These are phyloP conservation scores for Hydrolagus colliei DNA, from an alignment of 2,797 vertebrate species.

Conservation along the genomic window DNA sequence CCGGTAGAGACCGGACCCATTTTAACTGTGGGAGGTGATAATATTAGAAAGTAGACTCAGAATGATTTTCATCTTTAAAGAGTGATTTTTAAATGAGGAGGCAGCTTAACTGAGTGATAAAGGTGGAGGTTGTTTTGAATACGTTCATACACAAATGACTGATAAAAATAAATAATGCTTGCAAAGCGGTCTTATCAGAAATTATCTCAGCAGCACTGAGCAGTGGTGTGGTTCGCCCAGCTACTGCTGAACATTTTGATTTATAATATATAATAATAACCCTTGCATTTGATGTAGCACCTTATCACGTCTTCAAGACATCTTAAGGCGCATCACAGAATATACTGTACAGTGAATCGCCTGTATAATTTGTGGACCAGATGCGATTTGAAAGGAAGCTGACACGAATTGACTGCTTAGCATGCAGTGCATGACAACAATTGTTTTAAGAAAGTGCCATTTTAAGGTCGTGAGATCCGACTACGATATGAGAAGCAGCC, in stretches of 20 bases:
- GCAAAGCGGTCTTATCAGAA: not conserved
- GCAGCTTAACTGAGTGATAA: not conserved
- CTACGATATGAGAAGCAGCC: not conserved
- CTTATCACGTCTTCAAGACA: too few relatives aligned
- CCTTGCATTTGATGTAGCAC: too few relatives aligned
- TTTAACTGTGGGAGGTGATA: conserved; percentile 4
- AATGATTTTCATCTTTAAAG: not conserved
- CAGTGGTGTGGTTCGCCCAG: not conserved
- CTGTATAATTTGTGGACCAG: too few relatives aligned
- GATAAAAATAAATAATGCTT: not conserved
- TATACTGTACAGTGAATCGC: too few relatives aligned
- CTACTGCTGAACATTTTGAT: not conserved
- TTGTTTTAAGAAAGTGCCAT: not conserved
- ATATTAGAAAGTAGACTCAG: not conserved
- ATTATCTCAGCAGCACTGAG: not conserved
- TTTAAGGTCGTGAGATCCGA: not conserved
- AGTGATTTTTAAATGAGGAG: not conserved
- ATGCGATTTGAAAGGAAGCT: not conserved
- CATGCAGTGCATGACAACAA: not conserved
- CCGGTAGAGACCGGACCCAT: too few relatives aligned
- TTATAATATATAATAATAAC: not conserved
- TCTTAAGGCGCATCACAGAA: too few relatives aligned
- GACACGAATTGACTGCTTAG: not conserved
- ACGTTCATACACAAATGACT: not conserved
- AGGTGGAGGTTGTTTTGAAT: not conserved